Conservation (phyloP, 2,888 invertebrate species). For the Odontomyia ornata region DNA sequence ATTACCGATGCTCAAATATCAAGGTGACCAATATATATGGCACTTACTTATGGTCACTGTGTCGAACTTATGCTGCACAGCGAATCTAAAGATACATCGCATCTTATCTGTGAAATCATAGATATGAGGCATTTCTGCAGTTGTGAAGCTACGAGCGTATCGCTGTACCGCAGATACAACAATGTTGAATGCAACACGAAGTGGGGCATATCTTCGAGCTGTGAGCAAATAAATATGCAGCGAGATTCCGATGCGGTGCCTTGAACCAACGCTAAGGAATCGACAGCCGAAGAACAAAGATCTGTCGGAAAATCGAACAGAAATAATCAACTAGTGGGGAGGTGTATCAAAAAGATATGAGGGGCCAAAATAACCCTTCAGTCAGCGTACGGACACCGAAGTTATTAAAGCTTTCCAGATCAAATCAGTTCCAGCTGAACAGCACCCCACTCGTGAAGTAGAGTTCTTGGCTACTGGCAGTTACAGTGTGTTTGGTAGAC, state of each 20-base stretch:
- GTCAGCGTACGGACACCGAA: constrained; percentile 31
- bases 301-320: background rate
- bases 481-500: too few species aligned
- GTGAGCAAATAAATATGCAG: background rate
- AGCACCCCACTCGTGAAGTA: background rate
- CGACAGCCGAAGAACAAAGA: background rate
- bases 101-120: too few species aligned
- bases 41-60: background rate
- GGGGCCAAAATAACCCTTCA: constrained; percentile 27
- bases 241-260: background rate
- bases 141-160: background rate
- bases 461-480: too few species aligned
- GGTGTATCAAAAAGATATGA: constrained; percentile 36
- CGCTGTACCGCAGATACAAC: background rate
- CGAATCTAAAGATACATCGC: too few species aligned
- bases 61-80: background rate
- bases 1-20: constrained; percentile 16
- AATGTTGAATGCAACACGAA: background rate
- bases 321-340: constrained; percentile 33
- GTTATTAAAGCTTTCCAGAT: constrained; percentile 5
- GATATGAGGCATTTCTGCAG: background rate
- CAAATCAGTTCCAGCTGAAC: background rate
- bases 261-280: background rate
- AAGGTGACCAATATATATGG: background rate
- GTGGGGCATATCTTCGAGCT: constrained; percentile 2